A percentile compares a stretch with the other conserved stretches of the same genome.
Evolutionary conservation across 2,888 invertebrate genomes (phyloP).

Genomic region (Dysmachus trigonus): DNA sequence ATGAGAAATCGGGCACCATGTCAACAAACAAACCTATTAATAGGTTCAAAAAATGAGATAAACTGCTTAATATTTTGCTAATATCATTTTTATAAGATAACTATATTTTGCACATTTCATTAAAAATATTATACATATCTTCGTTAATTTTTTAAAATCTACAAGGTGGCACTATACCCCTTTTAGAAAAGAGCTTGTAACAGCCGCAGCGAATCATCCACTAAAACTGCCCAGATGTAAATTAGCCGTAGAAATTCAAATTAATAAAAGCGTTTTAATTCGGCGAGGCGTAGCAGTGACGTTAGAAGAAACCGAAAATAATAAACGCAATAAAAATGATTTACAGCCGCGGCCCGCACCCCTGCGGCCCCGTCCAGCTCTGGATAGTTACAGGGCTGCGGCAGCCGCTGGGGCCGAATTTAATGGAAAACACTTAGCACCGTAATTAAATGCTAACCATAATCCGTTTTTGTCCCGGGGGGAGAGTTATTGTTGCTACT

Average conservation of each 20-base stretch:
- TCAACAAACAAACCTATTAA: no score
- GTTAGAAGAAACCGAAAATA: conserved; percentile 24
- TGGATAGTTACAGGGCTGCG: not conserved
- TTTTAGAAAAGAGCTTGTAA: not conserved
- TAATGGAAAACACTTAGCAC: conserved; percentile 45
- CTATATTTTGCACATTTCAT: no score
- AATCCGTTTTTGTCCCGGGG: conserved; percentile 41
- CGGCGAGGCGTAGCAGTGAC: not conserved
- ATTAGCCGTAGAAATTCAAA: not conserved
- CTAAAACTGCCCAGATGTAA: not conserved
- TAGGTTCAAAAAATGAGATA: no score
- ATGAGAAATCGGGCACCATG: no score
- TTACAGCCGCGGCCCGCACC: conserved; percentile 4
- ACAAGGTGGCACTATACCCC: not conserved
- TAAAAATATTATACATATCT: no score
- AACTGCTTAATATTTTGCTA: no score
- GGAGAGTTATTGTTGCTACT: conserved; percentile 39
- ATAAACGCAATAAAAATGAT: conserved; percentile 41
- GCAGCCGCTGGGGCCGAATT: conserved; percentile 36
- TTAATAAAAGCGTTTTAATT: conserved; percentile 15
- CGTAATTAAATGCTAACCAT: conserved; percentile 44
- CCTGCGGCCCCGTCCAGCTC: not conserved
- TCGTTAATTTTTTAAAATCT: no score
- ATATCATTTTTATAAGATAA: no score
- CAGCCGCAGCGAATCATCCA: not conserved